Conservation (phyloP, 2,797 vertebrate genomes). For the Heterohyrax brucei region DNA sequence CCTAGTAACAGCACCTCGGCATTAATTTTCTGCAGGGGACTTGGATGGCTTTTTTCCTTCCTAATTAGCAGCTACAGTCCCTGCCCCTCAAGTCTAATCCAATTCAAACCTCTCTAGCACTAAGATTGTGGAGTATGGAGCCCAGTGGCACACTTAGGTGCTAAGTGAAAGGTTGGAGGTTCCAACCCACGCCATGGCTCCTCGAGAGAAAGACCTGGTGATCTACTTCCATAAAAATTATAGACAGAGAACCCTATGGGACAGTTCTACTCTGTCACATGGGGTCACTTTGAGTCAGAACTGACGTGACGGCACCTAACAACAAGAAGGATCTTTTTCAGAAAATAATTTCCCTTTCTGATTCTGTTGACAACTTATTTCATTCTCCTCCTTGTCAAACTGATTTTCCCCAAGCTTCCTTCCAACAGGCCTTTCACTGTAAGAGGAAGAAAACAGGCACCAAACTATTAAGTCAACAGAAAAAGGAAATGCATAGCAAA, state of each 20-base stretch:
- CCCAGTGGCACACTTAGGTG: background rate
- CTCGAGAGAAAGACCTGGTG: background rate
- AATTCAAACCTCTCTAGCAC: constrained; percentile 7
- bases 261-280: background rate
- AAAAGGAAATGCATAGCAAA: background rate
- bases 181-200: background rate
- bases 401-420: background rate
- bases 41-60: background rate
- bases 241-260: too few species aligned
- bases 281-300: background rate
- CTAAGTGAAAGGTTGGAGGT: background rate
- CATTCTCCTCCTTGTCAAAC: background rate
- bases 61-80: background rate
- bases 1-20: background rate
- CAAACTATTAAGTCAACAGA: background rate
- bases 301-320: background rate
- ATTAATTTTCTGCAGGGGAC: background rate
- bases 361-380: constrained; percentile 39
- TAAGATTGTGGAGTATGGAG: background rate
- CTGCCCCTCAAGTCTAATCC: background rate
- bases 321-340: background rate
- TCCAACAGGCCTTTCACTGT: background rate
- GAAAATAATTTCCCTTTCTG: background rate
- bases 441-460: background rate
- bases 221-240: background rate